Evolutionary conservation across 2,113 vertebrate genomes (phyloP).

Genomic region (Hemichromis elongatus): DNA sequence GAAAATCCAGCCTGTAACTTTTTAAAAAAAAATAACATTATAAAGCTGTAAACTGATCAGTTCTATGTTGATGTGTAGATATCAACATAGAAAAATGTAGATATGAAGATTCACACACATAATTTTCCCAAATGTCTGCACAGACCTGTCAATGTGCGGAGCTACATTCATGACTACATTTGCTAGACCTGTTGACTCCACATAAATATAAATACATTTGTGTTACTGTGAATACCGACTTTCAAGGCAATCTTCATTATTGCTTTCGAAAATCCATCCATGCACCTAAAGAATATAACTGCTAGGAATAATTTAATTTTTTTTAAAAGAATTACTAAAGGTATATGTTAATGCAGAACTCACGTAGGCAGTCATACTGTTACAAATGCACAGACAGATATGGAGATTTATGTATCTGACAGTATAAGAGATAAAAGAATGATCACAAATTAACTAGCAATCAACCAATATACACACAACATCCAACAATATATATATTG

Average conservation of each 20-base stretch:
- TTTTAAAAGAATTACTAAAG: not conserved
- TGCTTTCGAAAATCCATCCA: not conserved
- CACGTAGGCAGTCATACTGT: not conserved
- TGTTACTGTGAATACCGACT: not conserved
- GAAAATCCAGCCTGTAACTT: not conserved
- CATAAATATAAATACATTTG: not conserved
- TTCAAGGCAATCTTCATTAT: not conserved
- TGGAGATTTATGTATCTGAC: not conserved
- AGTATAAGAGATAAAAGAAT: not conserved
- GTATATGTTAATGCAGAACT: not conserved
- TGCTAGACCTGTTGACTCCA: not conserved
- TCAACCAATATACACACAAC: not conserved
- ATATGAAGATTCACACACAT: not conserved
- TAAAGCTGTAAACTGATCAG: not conserved
- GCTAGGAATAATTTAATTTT: accelerated
- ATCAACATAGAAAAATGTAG: accelerated
- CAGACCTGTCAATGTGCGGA: accelerated
- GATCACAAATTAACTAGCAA: not conserved
- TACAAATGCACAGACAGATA: not conserved
- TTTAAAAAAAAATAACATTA: not conserved
- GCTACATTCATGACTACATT: not conserved
- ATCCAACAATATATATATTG: not conserved
- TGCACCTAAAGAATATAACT: not conserved
- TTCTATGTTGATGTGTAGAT: not conserved
- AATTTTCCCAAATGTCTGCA: not conserved